phyloP scores from a whole-genome alignment of 2,797 vertebrate genomes.

The Hemibagrus guttatus region DNA sequence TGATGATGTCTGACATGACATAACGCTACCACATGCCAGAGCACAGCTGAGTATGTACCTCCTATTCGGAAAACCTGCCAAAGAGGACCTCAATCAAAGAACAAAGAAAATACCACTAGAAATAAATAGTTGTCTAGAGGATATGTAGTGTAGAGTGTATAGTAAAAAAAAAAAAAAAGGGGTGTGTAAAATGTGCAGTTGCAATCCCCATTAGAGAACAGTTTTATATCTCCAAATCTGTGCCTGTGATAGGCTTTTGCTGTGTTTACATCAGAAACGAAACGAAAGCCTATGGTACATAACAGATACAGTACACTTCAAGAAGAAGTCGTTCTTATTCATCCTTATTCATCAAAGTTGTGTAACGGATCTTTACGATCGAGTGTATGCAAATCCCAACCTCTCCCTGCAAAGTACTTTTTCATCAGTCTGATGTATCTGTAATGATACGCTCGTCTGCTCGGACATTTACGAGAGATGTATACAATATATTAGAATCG shows the following conservation, averaged over 20 bases:
- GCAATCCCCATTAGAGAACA: not conserved
- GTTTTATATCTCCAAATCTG: constrained; percentile 39
- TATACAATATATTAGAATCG: not conserved
- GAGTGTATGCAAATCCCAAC: not conserved
- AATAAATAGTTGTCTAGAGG: constrained; percentile 17
- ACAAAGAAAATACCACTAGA: constrained; percentile 23
- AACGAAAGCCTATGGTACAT: constrained; percentile 26
- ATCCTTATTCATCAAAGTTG: constrained; percentile 22
- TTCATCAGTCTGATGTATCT: not conserved
- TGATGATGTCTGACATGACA: constrained; percentile 36
- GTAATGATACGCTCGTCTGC: not conserved
- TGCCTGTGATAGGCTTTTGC: constrained; percentile 29
- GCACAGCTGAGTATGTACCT: constrained; percentile 34
- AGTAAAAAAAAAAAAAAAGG: not conserved
- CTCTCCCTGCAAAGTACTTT: not conserved
- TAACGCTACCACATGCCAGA: constrained; percentile 35
- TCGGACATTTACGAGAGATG: not conserved
- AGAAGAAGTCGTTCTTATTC: not conserved
- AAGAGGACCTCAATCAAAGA: constrained; percentile 41
- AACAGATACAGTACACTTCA: not conserved
- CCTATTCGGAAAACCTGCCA: constrained; percentile 40
- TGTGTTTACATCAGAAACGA: constrained; percentile 43
- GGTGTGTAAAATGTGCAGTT: constrained; percentile 24
- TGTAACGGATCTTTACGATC: not conserved
- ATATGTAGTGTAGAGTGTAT: constrained; percentile 19